Evolutionary conservation across 37 sponge, comb jelly and placozoan genomes (phyloP).

Genomic region (Cladorhizidae sp.): DNA sequence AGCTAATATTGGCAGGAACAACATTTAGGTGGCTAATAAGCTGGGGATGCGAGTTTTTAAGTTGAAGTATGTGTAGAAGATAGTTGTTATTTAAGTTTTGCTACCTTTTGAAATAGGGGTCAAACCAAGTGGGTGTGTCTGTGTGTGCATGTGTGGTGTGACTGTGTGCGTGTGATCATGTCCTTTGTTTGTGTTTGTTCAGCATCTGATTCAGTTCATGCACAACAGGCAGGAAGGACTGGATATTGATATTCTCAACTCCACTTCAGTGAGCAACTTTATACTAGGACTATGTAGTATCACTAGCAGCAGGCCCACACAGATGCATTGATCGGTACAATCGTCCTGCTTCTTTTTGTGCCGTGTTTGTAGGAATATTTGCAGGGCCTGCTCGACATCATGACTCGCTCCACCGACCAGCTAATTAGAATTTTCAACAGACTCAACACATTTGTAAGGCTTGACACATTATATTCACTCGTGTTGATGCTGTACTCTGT

Average conservation of each 20-base stretch:
- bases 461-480: background rate
- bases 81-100: too few relatives aligned
- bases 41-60: too few relatives aligned
- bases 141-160: too few relatives aligned
- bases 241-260: slow-evolving; percentile 39
- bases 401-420: slow-evolving; percentile 59
- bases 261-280: slow-evolving; percentile 52
- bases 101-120: too few relatives aligned
- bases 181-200: background rate
- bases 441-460: slow-evolving; percentile 52
- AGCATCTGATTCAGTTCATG: slow-evolving; percentile 63
- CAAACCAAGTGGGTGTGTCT: too few relatives aligned
- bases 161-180: background rate
- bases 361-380: slow-evolving; percentile 55
- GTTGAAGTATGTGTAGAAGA: too few relatives aligned
- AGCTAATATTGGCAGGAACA: too few relatives aligned
- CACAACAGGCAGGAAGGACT: slow-evolving; percentile 45
- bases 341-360: too few relatives aligned
- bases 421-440: slow-evolving; percentile 46
- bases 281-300: background rate
- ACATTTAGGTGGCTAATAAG: too few relatives aligned
- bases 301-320: background rate
- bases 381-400: slow-evolving; percentile 56
- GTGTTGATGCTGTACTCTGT: too few relatives aligned
- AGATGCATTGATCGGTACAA: background rate